Evolutionary conservation across 2,888 invertebrate genomes (phyloP), one percentile per base, ranked within the genome.

Genomic region (Galeruca laticollis): DNA sequence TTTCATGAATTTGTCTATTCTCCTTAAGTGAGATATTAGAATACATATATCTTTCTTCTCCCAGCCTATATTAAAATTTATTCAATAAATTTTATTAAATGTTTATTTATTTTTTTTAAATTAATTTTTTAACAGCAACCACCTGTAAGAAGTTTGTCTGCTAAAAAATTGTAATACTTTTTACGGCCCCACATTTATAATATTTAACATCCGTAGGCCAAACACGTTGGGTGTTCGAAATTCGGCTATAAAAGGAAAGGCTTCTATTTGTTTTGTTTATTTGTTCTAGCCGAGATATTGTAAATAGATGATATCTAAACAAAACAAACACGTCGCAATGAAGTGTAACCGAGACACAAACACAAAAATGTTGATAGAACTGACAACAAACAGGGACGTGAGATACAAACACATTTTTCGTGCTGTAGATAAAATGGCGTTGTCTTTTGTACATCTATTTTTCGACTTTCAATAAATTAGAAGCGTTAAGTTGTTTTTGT

Each of bases 261-360:
- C 33, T 37, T 52, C 33, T 64, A 51, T 64, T 57, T 64, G 64
- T 57, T 64, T 47, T 43, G 64, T 64, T 64, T 64, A 64, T 64
- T 64, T 64, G 43, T 56, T 57, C 57, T n/a, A 56, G 64, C 47
- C 64, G 57, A 64, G 64, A 64, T 64, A 64, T 64, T 64, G 64
- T 64, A 64, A 64, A 64, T 64, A 64, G 64, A 64, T 64, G 64
- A 64, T 64, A 64, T 64, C 64, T 64, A 57, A 64, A 64, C 56
- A 64, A 57, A 64, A 64, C 64, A 64, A 64, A 52, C 57, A 64
- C 9, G 47, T 56, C 18, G 64, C 57, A 64, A 64, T 64, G 64
- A 64, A 64, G 64, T 63, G 54, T 64, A 57, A 64, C 47, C 57
- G 64, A 64, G 64, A 56, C 64, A 47, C 64, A 57, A 64, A 64